Evolutionary conservation across 2,797 vertebrate species (phyloP).

Genomic region (Cottoperca gobio): DNA sequence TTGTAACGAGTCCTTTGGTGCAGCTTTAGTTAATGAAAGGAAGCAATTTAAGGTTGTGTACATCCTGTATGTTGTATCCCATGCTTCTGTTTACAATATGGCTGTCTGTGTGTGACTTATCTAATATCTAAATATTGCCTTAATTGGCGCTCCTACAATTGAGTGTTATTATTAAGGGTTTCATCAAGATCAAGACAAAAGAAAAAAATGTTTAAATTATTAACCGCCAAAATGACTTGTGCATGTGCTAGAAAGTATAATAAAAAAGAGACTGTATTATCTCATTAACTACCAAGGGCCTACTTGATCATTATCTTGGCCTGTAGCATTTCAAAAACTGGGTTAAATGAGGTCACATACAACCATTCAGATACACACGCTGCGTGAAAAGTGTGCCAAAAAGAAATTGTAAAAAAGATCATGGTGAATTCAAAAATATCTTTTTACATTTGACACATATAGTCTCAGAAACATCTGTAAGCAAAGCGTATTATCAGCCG

Average conservation of each 20-base stretch:
- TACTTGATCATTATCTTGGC: slow-evolving; percentile 38
- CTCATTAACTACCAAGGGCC: slow-evolving; percentile 21
- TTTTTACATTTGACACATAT: slow-evolving; percentile 12
- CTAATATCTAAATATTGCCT: slow-evolving; percentile 50
- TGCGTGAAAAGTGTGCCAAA: slow-evolving; percentile 3
- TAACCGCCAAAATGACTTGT: slow-evolving; percentile 1
- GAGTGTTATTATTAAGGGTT: slow-evolving; percentile 23
- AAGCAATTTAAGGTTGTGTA: slow-evolving; percentile 41
- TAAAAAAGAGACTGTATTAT: slow-evolving; percentile 37
- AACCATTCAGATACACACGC: slow-evolving; percentile 11
- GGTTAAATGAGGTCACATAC: slow-evolving; percentile 32
- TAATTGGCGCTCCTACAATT: slow-evolving; percentile 28
- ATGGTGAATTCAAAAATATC: background rate
- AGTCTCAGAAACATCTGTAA: slow-evolving; percentile 7
- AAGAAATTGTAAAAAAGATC: slow-evolving; percentile 1
- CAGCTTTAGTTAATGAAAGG: slow-evolving; percentile 35
- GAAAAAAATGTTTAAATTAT: slow-evolving; percentile 24
- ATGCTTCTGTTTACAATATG: slow-evolving; percentile 48
- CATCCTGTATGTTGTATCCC: slow-evolving; percentile 19
- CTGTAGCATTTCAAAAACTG: slow-evolving; percentile 37
- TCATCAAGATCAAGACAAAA: background rate
- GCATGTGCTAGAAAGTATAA: slow-evolving; percentile 28
- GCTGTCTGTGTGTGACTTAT: slow-evolving; percentile 54
- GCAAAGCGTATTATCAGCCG: background rate
- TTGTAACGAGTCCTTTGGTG: slow-evolving; percentile 45